Base-by-base conservation (phyloP, 2,797 vertebrate genomes). In the Rhabdomys pumilio region DNA sequence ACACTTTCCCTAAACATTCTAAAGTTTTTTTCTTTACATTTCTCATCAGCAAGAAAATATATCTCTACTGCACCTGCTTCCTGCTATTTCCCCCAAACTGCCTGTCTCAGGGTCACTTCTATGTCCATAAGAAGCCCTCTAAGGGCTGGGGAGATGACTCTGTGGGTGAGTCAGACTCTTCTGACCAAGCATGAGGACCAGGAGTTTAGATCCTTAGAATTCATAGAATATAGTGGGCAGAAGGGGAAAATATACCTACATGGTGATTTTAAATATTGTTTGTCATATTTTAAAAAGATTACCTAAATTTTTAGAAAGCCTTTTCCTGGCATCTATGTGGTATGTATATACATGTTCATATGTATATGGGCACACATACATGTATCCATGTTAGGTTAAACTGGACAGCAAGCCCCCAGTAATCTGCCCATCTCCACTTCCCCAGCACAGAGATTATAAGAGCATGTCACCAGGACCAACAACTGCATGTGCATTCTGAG, bases 1-100 rank as follows among this genome's bases (percentile, higher is more conserved):
- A 50, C 53, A 61, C 38, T 69, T 26, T 38, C 50, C 20, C 1
- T 13, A 47, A 90, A 50, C 26, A 94, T 53, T 61, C 61, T 80
- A 80, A 96, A 84, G 10, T 20, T 59, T 26, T 67, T 91, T 81
- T 47, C 44, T 76, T 94, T 79, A 87, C 2, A 88, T 79, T 92
- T 73, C 47, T 86, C 76, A n/a, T 85, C 13, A 47, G 29, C 93
- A 29, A 89, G 55, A 77, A 93, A 85, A 34, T 41, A 1, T 1
- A 86, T 57, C 29, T 72, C 44, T 77, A 79, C 31, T n/a, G 24
- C 79, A 34, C 38, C 72, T 84, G 22, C 77, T 89, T 90, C 57
- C 53, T 82, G 47, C 17, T 26, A 88, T 84, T 90, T 93, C 82
- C 41, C 55, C 69, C 34, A 63, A 86, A 81, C 24, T 76, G 31